A percentile compares a stretch with the other conserved stretches of the same genome.
Conservation (phyloP, 2,888 invertebrate genomes). For the Mimachlamys varia region DNA sequence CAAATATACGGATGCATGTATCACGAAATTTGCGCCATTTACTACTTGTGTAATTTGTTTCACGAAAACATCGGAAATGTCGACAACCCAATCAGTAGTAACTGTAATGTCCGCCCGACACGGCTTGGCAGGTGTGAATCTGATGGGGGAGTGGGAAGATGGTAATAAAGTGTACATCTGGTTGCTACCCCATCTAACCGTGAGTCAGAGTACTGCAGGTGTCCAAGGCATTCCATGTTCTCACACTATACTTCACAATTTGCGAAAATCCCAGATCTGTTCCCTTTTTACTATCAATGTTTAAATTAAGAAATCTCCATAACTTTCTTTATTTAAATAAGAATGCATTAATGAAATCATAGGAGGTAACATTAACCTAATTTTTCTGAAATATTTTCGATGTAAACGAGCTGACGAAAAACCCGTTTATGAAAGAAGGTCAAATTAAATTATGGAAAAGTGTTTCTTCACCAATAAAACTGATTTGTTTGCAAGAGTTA, state of each 20-base stretch:
- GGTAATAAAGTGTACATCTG: constrained; percentile 20
- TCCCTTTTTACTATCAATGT: not conserved
- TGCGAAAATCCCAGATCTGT: not conserved
- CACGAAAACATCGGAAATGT: not conserved
- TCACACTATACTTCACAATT: not conserved
- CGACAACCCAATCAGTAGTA: not conserved
- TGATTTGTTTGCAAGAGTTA: no score
- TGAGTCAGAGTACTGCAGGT: constrained; percentile 27
- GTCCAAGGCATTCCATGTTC: not conserved
- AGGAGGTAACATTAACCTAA: no score
- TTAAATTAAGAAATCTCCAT: not conserved
- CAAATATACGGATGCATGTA: no score
- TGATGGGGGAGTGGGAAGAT: not conserved
- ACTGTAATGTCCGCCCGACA: not conserved
- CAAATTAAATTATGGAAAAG: no score
- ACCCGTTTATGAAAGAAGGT: no score
- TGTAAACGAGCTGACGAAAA: no score
- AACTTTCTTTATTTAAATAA: not conserved
- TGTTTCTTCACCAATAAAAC: no score
- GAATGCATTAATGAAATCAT: no score
- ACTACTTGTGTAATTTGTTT: not conserved
- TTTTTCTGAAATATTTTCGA: no score
- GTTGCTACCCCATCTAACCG: not conserved
- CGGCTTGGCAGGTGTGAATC: not conserved
- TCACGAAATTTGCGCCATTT: not conserved